Conservation (phyloP, 1,140 invertebrate genomes). For the Zaprionus ghesquierei region DNA sequence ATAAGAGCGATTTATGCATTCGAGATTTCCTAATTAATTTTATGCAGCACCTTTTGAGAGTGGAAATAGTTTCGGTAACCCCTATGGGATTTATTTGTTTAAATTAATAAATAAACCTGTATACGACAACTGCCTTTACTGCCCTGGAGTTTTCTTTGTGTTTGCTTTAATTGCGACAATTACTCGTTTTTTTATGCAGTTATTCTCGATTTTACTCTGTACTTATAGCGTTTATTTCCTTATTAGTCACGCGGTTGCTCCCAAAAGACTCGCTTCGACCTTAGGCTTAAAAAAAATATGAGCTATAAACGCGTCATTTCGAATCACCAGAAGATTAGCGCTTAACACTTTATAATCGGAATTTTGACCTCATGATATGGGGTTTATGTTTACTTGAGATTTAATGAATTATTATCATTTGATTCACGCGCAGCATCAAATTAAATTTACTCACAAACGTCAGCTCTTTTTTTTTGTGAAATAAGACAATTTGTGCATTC, state of each 20-base stretch:
- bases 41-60: not conserved
- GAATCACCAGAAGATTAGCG: not conserved
- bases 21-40: conserved; percentile 30
- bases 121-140: not conserved
- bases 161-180: not conserved
- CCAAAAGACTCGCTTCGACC: conserved; percentile 5
- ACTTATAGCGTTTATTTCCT: not conserved
- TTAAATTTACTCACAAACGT: not conserved
- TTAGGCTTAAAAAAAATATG: not conserved
- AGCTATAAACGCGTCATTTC: not conserved
- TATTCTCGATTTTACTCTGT: not conserved
- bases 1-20: conserved; percentile 17
- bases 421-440: not conserved
- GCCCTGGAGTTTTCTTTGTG: not conserved
- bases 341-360: not conserved
- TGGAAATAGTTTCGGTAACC: conserved; percentile 1
- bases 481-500: conserved; percentile 6
- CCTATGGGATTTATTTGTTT: not conserved
- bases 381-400: not conserved
- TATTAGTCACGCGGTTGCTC: not conserved
- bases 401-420: not conserved
- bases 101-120: not conserved
- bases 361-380: conserved; percentile 2
- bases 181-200: not conserved
- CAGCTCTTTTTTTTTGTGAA: not conserved